Percentiles rank a stretch among this genome's conserved stretches.
phyloP scores from a whole-genome alignment of 1,140 invertebrate species.

The Helicoverpa zea region DNA sequence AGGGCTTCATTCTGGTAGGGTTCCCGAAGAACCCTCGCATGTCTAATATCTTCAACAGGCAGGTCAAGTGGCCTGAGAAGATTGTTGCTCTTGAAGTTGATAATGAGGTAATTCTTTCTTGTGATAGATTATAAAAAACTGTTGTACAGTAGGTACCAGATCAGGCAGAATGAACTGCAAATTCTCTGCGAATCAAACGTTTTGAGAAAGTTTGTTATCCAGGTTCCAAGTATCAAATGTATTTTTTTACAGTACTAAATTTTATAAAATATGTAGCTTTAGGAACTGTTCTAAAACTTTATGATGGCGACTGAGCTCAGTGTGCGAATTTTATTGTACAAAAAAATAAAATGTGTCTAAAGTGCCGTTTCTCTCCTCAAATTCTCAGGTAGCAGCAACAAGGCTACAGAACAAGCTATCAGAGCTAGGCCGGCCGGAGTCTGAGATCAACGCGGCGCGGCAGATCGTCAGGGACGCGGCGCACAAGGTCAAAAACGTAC shows the following conservation, averaged over 20 bases:
- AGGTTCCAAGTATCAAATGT: no score
- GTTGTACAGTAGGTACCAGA: no score
- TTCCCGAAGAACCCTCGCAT: conserved; percentile 83
- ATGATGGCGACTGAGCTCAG: no score
- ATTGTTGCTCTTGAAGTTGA: conserved; percentile 82
- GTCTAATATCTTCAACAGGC: conserved; percentile 81
- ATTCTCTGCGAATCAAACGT: neutral
- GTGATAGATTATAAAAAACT: no score
- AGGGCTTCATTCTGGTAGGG: conserved; percentile 84
- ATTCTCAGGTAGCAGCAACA: conserved; percentile 70
- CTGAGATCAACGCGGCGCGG: conserved; percentile 76
- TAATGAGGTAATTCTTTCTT: conserved; percentile 68
- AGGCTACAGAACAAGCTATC: conserved; percentile 77
- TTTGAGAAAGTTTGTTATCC: no score
- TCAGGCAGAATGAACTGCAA: no score
- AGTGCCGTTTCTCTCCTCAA: neutral
- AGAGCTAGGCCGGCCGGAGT: conserved; percentile 76
- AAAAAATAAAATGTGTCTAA: no score
- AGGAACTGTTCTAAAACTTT: no score
- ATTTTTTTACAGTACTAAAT: no score
- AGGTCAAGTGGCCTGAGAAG: conserved; percentile 85
- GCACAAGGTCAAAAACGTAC: conserved; percentile 78
- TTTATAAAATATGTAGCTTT: no score
- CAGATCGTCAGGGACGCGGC: conserved; percentile 76
- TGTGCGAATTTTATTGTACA: no score